Evolutionary conservation across 2,797 vertebrate genomes (phyloP), one percentile per base, ranked within the genome.

Genomic region (Sebastolobus altivelis): DNA sequence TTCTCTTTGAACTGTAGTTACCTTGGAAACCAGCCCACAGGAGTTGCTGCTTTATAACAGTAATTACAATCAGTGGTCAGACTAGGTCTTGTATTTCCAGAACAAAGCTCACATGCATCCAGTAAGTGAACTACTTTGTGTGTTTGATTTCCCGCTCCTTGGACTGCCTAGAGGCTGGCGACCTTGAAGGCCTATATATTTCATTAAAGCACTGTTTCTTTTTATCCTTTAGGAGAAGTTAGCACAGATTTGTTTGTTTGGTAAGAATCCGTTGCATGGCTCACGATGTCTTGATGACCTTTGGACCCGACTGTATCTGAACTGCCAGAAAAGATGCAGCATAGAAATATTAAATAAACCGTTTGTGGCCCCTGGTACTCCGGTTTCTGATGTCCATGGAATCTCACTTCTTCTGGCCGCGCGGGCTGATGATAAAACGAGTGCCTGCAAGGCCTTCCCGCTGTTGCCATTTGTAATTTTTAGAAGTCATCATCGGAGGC

Each of bases 381-480:
- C 54, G 66, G 38, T 67, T 81, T 80, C 77, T 66, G 81, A 88
- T 91, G 91, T 91, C 89, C 77, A 67, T 89, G 78, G 91, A 93
- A 90, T 87, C 74, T 81, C 70, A 75, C 79, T 87, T 89, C 84
- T 81, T 85, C 83, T 87, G 80, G 81, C 71, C 29, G 55, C 46
- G 56, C 61, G 75, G 88, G 88, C 87, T 87, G 89, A 90, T 92
- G 92, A 94, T 91, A 75, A 90, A 93, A 88, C 33, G 20, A 63
- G 71, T 77, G 88, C 84, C 90, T 76, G 65, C 82, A 9, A 91
- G 93, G 88, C 89, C 89, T 81, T 84, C 83, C 85, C 40, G 40
- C 87, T 83, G 77, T 85, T 90, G 86, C 92, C 90, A 92, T 95
- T 94, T 94, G 92, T 94, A 93, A 94, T 94, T 95, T 95, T 95